Base-by-base conservation (phyloP, 2,797 vertebrate genomes). In the Onychomys torridus region DNA sequence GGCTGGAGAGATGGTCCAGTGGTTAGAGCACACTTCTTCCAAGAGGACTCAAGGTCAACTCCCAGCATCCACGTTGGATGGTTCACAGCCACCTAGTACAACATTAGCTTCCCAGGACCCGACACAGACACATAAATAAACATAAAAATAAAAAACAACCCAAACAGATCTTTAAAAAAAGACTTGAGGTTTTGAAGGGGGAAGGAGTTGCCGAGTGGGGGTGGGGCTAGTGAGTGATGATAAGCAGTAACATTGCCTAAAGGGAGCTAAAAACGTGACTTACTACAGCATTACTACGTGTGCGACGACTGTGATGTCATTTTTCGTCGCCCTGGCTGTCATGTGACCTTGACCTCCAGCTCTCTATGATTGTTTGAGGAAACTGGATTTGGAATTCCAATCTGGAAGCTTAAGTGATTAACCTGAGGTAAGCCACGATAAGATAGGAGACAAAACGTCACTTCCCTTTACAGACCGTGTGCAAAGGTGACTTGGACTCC, bases 301-400 rank as follows among this genome's bases (percentile, higher is more conserved):
- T 82, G 65, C 93, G 46, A 40, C 29, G 37, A 27, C 27, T 29
- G 19, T 21, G 14, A 65, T 61, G 13, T 76, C 10, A 93, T 89
- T 16, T n/a, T 76, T 75, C 76, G 67, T 16, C 40, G 88, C 63
- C 11, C 69, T 71, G 27, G 43, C 59, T 88, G 55, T 89, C 84
- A 78, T 27, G 6, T 81, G 81, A 57, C 76, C 94, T 89, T 96
- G 61, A 92, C 52, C 14, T 59, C 90, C 32, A 88, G 5, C 83
- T 86, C 84, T 96, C 75, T 91, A 93, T 84, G 43, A 84, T 76
- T 89, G 71, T 89, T 32, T 32, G 46, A 37, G 13, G 76, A 1
- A 4, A 52, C 46, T 89, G 23, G 12, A 46, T 79, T 92, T 93
- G 81, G 81, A 93, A 69, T 55, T 1, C 29, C 23, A 82, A 57